These are phyloP conservation scores for Todiramphus chloris DNA, from an alignment of 2,113 vertebrate genomes.

Conservation along the genomic window DNA sequence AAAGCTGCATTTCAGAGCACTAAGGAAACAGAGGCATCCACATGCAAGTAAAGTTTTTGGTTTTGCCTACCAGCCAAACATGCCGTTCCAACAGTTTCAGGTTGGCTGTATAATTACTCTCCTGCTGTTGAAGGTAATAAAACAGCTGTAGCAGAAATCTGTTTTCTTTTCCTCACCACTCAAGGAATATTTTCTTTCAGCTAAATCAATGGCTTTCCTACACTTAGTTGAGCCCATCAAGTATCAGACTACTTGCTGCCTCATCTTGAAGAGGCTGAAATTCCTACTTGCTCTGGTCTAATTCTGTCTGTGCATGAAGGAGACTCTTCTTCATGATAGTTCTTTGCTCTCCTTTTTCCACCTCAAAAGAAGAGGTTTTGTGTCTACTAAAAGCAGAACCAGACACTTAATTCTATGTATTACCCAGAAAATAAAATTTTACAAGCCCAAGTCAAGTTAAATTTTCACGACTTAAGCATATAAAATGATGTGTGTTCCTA, in stretches of 20 bases:
- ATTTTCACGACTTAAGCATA: neutral
- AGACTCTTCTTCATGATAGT: neutral
- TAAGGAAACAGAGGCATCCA: neutral
- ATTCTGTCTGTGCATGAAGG: neutral
- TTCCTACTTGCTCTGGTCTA: neutral
- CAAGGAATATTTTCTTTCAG: neutral
- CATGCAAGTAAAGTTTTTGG: fast-evolving
- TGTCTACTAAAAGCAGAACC: neutral
- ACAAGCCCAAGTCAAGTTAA: neutral
- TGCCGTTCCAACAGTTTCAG: neutral
- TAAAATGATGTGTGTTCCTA: fast-evolving
- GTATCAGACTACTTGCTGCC: neutral
- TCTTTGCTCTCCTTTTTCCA: neutral
- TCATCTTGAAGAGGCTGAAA: neutral
- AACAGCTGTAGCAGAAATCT: neutral
- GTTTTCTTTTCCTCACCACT: neutral
- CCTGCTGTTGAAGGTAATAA: neutral
- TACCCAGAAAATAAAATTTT: neutral
- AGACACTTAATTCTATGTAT: neutral
- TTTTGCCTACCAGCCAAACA: neutral
- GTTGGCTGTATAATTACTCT: neutral
- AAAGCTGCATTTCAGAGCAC: neutral
- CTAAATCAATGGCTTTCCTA: neutral
- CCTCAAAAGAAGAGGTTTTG: neutral
- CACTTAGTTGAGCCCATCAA: neutral